Conservation (phyloP, 2,113 vertebrate species). For the Thinocorus orbignyianus region DNA sequence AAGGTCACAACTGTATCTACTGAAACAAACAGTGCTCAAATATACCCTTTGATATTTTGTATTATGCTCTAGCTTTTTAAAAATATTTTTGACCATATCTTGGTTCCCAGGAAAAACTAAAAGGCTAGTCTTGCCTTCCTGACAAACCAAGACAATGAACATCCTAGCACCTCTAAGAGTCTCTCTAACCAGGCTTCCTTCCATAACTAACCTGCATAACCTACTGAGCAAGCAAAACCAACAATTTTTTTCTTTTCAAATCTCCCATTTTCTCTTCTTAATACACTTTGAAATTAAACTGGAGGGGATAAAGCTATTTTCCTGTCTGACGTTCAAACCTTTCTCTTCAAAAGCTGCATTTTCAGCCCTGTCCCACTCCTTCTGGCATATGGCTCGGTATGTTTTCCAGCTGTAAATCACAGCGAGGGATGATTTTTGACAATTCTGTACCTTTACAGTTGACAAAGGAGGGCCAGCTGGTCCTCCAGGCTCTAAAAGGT, state of each 20-base stretch:
- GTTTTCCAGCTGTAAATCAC: background rate
- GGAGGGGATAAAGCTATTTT: background rate
- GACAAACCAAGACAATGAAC: background rate
- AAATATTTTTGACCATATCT: background rate
- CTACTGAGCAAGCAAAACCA: background rate
- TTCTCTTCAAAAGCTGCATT: background rate
- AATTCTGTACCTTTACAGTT: background rate
- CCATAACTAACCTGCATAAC: background rate
- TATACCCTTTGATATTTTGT: background rate
- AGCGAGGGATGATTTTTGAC: background rate
- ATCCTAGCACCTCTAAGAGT: background rate
- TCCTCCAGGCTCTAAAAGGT: background rate
- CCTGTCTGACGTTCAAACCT: background rate
- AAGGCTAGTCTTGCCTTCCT: background rate
- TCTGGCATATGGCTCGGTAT: background rate
- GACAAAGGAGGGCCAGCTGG: background rate
- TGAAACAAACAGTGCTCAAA: background rate
- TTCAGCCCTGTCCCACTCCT: background rate
- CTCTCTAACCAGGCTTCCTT: background rate
- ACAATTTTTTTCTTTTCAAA: background rate
- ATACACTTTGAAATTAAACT: background rate
- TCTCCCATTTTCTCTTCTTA: background rate
- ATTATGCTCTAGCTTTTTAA: background rate
- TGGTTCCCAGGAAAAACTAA: background rate
- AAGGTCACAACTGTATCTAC: background rate